These are phyloP conservation scores for Iguana delicatissima DNA, from an alignment of 2,797 vertebrate genomes.

Conservation along the genomic window DNA sequence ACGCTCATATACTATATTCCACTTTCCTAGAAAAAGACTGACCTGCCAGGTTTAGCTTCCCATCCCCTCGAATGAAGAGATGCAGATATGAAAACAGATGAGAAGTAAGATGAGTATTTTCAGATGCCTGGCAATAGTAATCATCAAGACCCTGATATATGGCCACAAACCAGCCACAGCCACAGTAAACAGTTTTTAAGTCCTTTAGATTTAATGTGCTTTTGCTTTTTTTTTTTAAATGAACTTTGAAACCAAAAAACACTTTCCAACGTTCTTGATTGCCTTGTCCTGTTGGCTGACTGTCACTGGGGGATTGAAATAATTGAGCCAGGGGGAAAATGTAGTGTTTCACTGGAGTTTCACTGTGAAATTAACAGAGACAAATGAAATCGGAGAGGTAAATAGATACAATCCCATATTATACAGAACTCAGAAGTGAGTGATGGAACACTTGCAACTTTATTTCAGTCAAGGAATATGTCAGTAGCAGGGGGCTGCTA, in stretches of 20 bases:
- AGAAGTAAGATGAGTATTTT: not conserved
- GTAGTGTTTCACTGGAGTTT: slow-evolving; percentile 33
- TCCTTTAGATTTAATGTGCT: not conserved
- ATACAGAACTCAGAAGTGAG: slow-evolving; percentile 42
- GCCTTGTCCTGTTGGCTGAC: slow-evolving; percentile 21
- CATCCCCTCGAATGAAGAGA: not conserved
- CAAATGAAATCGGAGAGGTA: slow-evolving; percentile 57
- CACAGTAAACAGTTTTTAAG: not conserved
- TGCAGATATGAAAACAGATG: not conserved
- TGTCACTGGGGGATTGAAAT: slow-evolving; percentile 12
- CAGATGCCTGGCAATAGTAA: not conserved
- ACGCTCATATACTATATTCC: not conserved
- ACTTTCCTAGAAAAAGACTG: not conserved
- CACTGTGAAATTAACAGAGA: slow-evolving; percentile 32
- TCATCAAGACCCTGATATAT: not conserved
- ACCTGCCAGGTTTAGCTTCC: not conserved
- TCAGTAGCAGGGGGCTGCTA: not conserved
- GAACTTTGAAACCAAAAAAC: not conserved
- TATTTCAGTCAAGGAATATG: slow-evolving; percentile 43
- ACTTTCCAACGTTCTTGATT: not conserved
- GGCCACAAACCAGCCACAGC: not conserved
- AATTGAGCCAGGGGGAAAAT: slow-evolving; percentile 43
- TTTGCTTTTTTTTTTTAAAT: not conserved
- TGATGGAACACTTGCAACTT: slow-evolving; percentile 39
- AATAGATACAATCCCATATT: slow-evolving; percentile 46